Conservation (phyloP, 92 coral and sea anemone species). For the Porites rus region DNA sequence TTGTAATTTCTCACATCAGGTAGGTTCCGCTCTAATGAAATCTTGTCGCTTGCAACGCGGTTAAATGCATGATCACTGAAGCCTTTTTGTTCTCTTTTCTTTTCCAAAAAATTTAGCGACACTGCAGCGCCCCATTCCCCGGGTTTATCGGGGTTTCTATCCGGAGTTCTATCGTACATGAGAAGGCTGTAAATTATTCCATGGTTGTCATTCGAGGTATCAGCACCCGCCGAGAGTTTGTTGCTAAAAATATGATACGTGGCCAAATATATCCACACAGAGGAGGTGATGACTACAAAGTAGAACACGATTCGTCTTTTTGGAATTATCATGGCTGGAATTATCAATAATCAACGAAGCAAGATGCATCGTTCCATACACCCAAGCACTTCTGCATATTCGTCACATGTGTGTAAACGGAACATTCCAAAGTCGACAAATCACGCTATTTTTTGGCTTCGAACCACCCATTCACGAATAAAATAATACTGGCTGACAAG, state of each 20-base stretch:
- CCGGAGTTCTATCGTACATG: conserved; percentile 88
- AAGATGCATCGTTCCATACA: neutral
- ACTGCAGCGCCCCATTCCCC: conserved; percentile 96
- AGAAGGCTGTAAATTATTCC: conserved; percentile 19
- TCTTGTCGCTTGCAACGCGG: conserved; percentile 92
- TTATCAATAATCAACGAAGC: neutral
- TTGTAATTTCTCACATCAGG: conserved; percentile 86
- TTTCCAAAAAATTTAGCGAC: conserved; percentile 87
- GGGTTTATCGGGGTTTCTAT: conserved; percentile 91
- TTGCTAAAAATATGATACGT: conserved; percentile 74
- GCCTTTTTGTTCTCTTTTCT: conserved; percentile 91
- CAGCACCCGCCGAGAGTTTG: conserved; percentile 30
- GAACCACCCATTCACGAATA: neutral
- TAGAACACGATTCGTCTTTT: conserved; percentile 88
- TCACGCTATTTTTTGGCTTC: neutral
- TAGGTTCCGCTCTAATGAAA: conserved; percentile 89
- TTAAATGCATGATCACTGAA: conserved; percentile 92
- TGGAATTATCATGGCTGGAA: conserved; percentile 80
- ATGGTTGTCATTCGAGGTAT: neutral
- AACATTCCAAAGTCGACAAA: neutral
- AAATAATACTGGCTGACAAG: neutral
- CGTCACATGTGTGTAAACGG: too few species aligned
- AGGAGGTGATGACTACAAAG: conserved; percentile 80
- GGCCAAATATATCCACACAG: conserved; percentile 90
- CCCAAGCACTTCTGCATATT: neutral